Base-by-base conservation (phyloP, 2,888 invertebrate species). In the Lagria hirta region DNA sequence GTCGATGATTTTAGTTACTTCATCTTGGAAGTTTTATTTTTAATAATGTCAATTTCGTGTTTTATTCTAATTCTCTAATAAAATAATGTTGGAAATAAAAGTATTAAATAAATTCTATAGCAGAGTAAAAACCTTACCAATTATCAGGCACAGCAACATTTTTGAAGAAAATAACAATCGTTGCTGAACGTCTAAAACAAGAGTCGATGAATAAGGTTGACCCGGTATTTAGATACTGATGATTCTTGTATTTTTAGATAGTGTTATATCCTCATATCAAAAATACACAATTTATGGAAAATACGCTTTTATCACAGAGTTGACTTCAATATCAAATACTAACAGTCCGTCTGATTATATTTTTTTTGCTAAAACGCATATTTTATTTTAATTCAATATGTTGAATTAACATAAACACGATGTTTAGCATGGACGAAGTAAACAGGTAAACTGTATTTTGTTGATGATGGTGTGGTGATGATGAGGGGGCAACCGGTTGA, bases 71-170 rank as follows among this genome's bases (percentile, higher is more conserved):
- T n/a, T n/a, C n/a, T n/a, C n/a, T n/a, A n/a, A n/a, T n/a, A n/a
- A n/a, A n/a, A n/a, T n/a, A n/a, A n/a, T n/a, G n/a, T 14, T 27
- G 13, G 14, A 15, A 12, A 15, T 17, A 5, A 16, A 30, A 20
- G 17, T 33, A 4, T 6, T 14, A 29, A 22, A 15, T 18, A 15
- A 30, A 17, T 26, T 6, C 13, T 13, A 13, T 2, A 16, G 29
- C 21, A 14, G 30, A 45, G 11, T 22, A 18, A 37, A 18, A 3
- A 36, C n/a, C 46, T 46, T 17, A 46, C 46, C 46, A 6, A 42
- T 21, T 7, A 46, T 8, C 8, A 42, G 32, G 12, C 13, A 27
- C 20, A 42, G 14, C n/a, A 41, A 42, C 46, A 46, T 46, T 26
- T 21, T 21, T 12, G 29, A 29, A 21, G 17, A 15, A 33, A 21